Conservation (phyloP, 2,113 vertebrate genomes). For the Axis porcinus region DNA sequence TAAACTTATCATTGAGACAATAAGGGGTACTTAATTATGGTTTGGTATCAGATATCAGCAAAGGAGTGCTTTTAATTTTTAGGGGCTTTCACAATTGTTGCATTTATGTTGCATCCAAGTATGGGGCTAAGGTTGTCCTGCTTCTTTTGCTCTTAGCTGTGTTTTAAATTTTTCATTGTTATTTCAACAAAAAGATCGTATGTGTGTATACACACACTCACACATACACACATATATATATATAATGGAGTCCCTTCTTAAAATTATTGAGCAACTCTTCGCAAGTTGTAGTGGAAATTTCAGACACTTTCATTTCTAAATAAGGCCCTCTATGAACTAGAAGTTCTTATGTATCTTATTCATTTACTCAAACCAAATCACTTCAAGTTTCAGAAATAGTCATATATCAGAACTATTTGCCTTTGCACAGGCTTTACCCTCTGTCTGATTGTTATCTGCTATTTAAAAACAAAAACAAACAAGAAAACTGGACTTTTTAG, state of each 20-base stretch:
- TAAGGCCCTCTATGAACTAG: not conserved
- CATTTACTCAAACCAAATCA: not conserved
- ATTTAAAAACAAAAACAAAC: not conserved
- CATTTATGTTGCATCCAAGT: not conserved
- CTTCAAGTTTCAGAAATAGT: not conserved
- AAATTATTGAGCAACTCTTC: not conserved
- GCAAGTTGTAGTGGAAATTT: not conserved
- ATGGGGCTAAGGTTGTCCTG: not conserved
- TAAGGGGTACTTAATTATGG: not conserved
- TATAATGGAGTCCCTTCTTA: not conserved
- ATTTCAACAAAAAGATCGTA: not conserved
- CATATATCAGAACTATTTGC: not conserved
- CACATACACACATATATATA: not conserved
- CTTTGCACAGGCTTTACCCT: not conserved
- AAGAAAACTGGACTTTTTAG: not conserved
- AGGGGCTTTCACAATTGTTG: not conserved
- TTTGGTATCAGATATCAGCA: not conserved
- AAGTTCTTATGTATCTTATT: not conserved
- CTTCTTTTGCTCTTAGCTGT: not conserved
- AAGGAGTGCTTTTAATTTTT: not conserved
- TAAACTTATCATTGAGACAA: not conserved
- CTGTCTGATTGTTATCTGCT: not conserved
- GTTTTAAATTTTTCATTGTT: not conserved
- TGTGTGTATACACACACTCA: fast-evolving
- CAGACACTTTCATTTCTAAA: not conserved